A percentile compares a stretch with the other conserved stretches of the same genome.
Conservation (phyloP, 23 tunicate species). For the Halocynthia aurantium region DNA sequence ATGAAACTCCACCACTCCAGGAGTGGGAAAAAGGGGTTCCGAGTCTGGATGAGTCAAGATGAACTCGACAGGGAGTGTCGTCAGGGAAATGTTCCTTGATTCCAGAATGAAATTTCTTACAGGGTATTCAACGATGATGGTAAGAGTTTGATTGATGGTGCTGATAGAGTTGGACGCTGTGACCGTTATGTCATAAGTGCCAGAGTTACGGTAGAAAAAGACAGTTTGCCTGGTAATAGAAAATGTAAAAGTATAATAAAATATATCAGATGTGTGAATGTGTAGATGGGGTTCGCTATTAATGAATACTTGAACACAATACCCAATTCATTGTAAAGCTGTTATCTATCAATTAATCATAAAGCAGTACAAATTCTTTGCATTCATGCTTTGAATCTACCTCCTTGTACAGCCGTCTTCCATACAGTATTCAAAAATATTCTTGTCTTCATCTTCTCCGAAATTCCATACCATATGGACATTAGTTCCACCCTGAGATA, state of each 20-base stretch:
- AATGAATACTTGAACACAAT: too few relatives aligned
- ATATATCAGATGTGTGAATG: too few relatives aligned
- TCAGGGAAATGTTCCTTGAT: background rate
- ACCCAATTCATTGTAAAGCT: too few relatives aligned
- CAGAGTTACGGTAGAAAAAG: background rate
- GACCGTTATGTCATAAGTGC: slow-evolving; percentile 9
- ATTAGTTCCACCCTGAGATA: slow-evolving; percentile 26
- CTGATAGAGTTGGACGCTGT: slow-evolving; percentile 14
- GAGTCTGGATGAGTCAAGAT: background rate
- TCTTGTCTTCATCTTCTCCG: slow-evolving; percentile 10
- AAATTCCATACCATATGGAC: slow-evolving; percentile 37
- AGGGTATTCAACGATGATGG: slow-evolving; percentile 8
- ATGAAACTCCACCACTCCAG: slow-evolving; percentile 15
- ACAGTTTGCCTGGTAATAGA: too few relatives aligned
- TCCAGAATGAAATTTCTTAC: background rate
- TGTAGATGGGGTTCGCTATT: too few relatives aligned
- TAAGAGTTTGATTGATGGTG: background rate
- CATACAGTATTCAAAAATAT: slow-evolving; percentile 53
- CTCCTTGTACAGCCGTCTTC: slow-evolving; percentile 35
- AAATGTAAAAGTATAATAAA: too few relatives aligned
- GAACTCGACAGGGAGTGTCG: slow-evolving; percentile 4
- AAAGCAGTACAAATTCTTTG: too few relatives aligned
- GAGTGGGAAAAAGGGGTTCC: slow-evolving; percentile 14
- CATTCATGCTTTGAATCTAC: slow-evolving; percentile 1
- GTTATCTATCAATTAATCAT: too few relatives aligned